These are phyloP conservation scores for Bombus ignitus DNA, from an alignment of 1,140 invertebrate species.

Conservation along the genomic window DNA sequence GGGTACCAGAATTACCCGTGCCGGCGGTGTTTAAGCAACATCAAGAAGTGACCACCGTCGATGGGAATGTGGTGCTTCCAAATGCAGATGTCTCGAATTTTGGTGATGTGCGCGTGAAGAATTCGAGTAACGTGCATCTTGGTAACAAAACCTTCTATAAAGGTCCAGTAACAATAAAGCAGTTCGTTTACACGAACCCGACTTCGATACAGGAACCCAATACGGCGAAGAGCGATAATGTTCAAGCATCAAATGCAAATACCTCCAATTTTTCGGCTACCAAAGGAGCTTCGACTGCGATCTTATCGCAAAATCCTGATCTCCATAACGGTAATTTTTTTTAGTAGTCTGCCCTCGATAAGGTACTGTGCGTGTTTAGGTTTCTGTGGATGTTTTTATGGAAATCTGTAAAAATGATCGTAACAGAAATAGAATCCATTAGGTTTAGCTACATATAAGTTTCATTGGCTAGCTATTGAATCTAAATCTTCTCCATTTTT, in stretches of 20 bases:
- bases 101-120: slow-evolving; percentile 83
- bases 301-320: slow-evolving; percentile 43
- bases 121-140: slow-evolving; percentile 86
- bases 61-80: slow-evolving; percentile 61
- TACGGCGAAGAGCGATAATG: neutral
- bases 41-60: slow-evolving; percentile 45
- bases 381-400: neutral
- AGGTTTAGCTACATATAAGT: neutral
- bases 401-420: neutral
- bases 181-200: slow-evolving; percentile 82
- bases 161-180: slow-evolving; percentile 87
- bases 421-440: neutral
- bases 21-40: slow-evolving; percentile 57
- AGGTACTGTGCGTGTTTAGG: neutral
- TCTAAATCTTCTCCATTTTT: neutral
- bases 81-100: slow-evolving; percentile 75
- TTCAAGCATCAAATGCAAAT: slow-evolving; percentile 28
- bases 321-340: slow-evolving; percentile 57
- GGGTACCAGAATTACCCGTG: slow-evolving; percentile 57
- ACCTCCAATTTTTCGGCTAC: slow-evolving; percentile 33
- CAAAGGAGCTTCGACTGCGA: slow-evolving; percentile 23
- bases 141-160: slow-evolving; percentile 87
- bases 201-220: slow-evolving; percentile 10
- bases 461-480: neutral
- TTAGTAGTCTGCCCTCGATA: too few species aligned